A percentile compares a stretch with the other conserved stretches of the same genome.
These are phyloP conservation scores for Heliconius nattereri DNA, from an alignment of 1,140 invertebrate genomes.

Conservation along the genomic window DNA sequence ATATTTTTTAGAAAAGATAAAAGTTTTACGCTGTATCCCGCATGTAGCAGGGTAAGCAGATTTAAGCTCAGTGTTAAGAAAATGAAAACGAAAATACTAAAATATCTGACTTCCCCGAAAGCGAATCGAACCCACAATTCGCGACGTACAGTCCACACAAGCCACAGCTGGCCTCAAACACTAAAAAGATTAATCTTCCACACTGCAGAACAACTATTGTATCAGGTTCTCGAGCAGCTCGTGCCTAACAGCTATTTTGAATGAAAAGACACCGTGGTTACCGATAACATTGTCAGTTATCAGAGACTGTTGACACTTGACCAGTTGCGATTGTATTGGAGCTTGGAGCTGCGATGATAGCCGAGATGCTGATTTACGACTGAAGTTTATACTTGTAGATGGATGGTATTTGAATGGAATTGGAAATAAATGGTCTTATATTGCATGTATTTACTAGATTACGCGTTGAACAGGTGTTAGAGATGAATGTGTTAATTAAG, in stretches of 20 bases:
- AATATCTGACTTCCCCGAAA: too few relatives aligned
- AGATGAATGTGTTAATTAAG: slow-evolving; percentile 8
- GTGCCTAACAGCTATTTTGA: slow-evolving; percentile 33
- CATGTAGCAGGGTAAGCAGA: too few relatives aligned
- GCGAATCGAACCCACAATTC: too few relatives aligned
- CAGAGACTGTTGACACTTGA: slow-evolving; percentile 39
- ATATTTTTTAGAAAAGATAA: not conserved
- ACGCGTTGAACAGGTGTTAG: slow-evolving; percentile 1
- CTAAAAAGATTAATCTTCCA: slow-evolving; percentile 9
- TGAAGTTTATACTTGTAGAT: slow-evolving; percentile 13
- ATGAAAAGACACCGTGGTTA: slow-evolving; percentile 36
- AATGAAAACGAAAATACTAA: too few relatives aligned
- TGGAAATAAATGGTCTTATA: not conserved
- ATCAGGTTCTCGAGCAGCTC: slow-evolving; percentile 22
- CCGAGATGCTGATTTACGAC: slow-evolving; percentile 22
- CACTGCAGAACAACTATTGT: slow-evolving; percentile 2
- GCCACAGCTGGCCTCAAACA: too few relatives aligned
- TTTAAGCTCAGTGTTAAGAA: too few relatives aligned
- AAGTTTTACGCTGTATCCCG: too few relatives aligned
- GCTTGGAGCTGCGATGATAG: slow-evolving; percentile 28
- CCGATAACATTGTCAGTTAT: slow-evolving; percentile 46
- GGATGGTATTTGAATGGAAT: slow-evolving; percentile 10
- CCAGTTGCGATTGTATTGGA: slow-evolving; percentile 29
- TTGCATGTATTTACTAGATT: slow-evolving; percentile 21
- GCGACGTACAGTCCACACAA: too few relatives aligned